Percentiles rank a stretch among this genome's conserved stretches.
These are phyloP conservation scores for Arctia plantaginis DNA, from an alignment of 2,888 invertebrate species.

Conservation along the genomic window DNA sequence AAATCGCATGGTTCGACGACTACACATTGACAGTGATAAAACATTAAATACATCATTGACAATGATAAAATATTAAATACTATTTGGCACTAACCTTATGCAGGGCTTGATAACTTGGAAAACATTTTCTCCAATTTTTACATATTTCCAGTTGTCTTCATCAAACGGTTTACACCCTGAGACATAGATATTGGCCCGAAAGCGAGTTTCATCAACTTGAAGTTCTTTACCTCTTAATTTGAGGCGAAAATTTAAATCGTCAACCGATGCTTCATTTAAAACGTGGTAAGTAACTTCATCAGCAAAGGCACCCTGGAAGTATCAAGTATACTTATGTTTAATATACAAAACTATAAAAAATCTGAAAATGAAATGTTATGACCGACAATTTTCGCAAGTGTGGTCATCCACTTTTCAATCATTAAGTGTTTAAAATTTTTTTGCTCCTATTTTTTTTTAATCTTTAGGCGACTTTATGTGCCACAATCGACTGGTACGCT, in stretches of 20 bases:
- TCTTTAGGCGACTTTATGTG: too few relatives aligned
- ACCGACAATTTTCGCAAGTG: neutral
- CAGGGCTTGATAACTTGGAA: slow-evolving; percentile 75
- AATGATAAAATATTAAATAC: too few relatives aligned
- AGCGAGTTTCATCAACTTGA: neutral
- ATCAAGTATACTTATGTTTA: neutral
- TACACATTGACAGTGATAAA: too few relatives aligned
- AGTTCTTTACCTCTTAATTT: slow-evolving; percentile 35
- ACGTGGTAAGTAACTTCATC: slow-evolving; percentile 65
- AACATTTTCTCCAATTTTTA: slow-evolving; percentile 85
- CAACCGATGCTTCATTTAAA: slow-evolving; percentile 85
- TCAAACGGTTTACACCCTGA: slow-evolving; percentile 76
- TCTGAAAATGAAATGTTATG: neutral
- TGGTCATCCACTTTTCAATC: too few relatives aligned
- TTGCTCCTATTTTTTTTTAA: too few relatives aligned
- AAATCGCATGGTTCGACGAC: too few relatives aligned
- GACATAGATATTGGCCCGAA: slow-evolving; percentile 1
- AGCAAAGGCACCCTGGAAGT: slow-evolving; percentile 1
- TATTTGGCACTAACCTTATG: neutral
- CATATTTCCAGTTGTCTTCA: slow-evolving; percentile 88
- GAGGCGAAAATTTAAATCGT: slow-evolving; percentile 85
- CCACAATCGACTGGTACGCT: too few relatives aligned
- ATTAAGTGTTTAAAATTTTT: too few relatives aligned
- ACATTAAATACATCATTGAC: too few relatives aligned
- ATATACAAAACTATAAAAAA: too few relatives aligned